phyloP scores from a whole-genome alignment of 2,797 vertebrate genomes.

The Galaxias olidus region DNA sequence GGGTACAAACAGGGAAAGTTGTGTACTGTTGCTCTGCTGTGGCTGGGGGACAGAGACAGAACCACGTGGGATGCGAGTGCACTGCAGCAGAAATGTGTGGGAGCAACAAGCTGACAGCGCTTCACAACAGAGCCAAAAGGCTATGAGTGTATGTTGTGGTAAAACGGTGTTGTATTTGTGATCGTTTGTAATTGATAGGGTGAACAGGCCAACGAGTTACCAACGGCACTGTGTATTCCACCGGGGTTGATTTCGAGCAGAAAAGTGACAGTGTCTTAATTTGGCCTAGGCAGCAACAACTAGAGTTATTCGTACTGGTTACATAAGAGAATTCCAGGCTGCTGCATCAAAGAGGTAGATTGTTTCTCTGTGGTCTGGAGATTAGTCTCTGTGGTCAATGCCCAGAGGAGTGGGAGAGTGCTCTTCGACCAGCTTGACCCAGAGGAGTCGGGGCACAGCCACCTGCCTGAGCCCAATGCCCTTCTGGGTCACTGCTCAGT shows the following conservation, averaged over 20 bases:
- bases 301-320: slow-evolving; percentile 31
- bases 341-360: slow-evolving; percentile 44
- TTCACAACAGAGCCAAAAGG: not conserved
- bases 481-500: not conserved
- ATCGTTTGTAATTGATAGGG: no score
- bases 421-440: slow-evolving; percentile 10
- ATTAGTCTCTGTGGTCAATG: slow-evolving; percentile 22
- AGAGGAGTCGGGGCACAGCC: slow-evolving; percentile 15
- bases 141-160: not conserved
- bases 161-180: not conserved
- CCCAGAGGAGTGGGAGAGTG: slow-evolving; percentile 28
- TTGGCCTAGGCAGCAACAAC: slow-evolving; percentile 20
- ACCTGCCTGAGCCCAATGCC: no score
- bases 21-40: slow-evolving; percentile 29
- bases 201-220: no score
- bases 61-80: slow-evolving; percentile 40
- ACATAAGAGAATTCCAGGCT: slow-evolving; percentile 42
- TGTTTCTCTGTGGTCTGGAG: slow-evolving; percentile 37
- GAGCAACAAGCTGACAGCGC: slow-evolving; percentile 14
- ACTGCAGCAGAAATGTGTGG: slow-evolving; percentile 33
- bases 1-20: slow-evolving; percentile 15
- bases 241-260: not conserved
- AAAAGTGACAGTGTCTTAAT: slow-evolving; percentile 16
- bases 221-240: no score
- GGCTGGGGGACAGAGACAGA: slow-evolving; percentile 40